Evolutionary conservation across 1,140 invertebrate species (phyloP).

Genomic region (Papilio aristodemus): DNA sequence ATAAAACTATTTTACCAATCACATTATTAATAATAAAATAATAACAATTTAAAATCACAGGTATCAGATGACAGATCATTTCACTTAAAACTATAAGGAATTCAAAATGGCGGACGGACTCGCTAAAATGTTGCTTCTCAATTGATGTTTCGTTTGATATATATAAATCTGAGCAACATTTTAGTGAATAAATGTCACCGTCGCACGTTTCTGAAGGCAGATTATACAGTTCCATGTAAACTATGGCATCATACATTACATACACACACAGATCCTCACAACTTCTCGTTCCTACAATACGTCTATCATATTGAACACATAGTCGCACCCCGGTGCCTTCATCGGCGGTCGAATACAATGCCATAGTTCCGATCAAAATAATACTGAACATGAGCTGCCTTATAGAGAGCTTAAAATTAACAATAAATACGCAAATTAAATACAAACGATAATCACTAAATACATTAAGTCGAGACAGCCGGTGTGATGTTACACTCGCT

Average conservation of each 20-base stretch:
- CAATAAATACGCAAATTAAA: constrained; percentile 65
- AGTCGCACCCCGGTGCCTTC: constrained; percentile 31
- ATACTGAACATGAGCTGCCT: constrained; percentile 59
- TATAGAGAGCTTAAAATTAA: constrained; percentile 54
- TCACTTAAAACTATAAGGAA: constrained; percentile 66
- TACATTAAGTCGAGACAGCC: constrained; percentile 43
- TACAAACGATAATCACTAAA: constrained; percentile 43
- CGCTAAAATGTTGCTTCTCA: constrained; percentile 40
- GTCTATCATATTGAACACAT: constrained; percentile 49
- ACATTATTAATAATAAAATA: constrained; percentile 64
- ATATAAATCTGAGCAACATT: constrained; percentile 34
- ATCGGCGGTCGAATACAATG: constrained; percentile 32
- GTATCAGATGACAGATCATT: constrained; percentile 58
- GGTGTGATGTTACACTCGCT: constrained; percentile 38
- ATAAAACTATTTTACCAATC: constrained; percentile 69
- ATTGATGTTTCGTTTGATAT: not conserved
- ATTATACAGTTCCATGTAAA: constrained; percentile 31
- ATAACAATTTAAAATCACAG: constrained; percentile 75
- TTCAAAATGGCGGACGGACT: constrained; percentile 40
- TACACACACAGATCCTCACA: constrained; percentile 30
- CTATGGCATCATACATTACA: constrained; percentile 43
- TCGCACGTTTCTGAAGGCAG: constrained; percentile 11
- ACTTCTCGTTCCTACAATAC: constrained; percentile 37
- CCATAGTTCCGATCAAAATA: constrained; percentile 49
- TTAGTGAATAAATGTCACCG: constrained; percentile 35